Base-by-base conservation (phyloP, 2,797 vertebrate species). In the Platyrinchus mystaceus region DNA sequence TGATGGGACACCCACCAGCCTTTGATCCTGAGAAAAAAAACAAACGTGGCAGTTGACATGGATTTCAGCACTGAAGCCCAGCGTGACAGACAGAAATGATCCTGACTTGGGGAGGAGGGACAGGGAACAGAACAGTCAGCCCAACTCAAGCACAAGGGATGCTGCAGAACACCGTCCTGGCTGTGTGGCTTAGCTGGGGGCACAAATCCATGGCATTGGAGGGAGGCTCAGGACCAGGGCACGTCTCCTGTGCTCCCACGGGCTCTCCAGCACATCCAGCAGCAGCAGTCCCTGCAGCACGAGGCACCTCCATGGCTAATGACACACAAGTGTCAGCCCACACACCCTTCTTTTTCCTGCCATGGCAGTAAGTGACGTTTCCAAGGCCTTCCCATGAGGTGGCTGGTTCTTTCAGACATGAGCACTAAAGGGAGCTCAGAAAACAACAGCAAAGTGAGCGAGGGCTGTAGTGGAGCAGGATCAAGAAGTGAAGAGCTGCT, bases 1-100 rank as follows among this genome's bases (percentile, higher is more conserved):
- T 99, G 99, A 96, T 99, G 99, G 68, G 98, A 99, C 84, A 99
- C 99, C 99, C 99, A 99, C 99, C 99, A 99, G 78, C 99, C 99
- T 98, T 99, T 99, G 96, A 99, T 99, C 96, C 99, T 98, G 80
- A 85, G 71, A 84, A 81, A 50, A 43, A 49, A 23, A 0, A 5
- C 27, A 52, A 52, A 30, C 13, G 1, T 0, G 2, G 15, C 60
- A 68, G 17, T 83, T 73, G 92, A 67, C 8, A 5, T 0, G 12
- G 30, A 56, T 39, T 71, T 90, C 39, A 84, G 26, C 44, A n/a
- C 5, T 36, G 0, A 71, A 36, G 22, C 43, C 67, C 64, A 50
- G 56, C 52, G 56, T 63, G 36, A 60, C 6, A 41, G 50, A 34
- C 11, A 82, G 91, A 74, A 56, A 18, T 3, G 1, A 64, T 28